A percentile compares a stretch with the other conserved stretches of the same genome.
These are phyloP conservation scores for Eupithecia insigniata DNA, from an alignment of 2,888 invertebrate genomes.

Conservation along the genomic window DNA sequence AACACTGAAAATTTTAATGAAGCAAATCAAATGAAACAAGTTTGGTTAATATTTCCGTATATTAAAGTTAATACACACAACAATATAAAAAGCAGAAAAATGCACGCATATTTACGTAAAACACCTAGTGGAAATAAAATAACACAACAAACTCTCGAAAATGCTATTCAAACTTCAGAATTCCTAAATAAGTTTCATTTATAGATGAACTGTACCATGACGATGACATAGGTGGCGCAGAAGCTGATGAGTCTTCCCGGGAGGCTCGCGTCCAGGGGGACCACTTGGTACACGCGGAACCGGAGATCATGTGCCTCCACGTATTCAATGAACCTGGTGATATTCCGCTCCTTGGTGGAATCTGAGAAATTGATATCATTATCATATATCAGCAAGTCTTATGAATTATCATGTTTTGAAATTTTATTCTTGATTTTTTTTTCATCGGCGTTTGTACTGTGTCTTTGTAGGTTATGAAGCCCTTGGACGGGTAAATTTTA, in stretches of 20 bases:
- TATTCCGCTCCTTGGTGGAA: background rate
- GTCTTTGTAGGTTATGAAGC: too few species aligned
- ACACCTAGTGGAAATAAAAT: background rate
- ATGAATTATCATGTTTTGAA: too few species aligned
- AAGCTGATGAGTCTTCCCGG: slow-evolving; percentile 22
- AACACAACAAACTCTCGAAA: too few species aligned
- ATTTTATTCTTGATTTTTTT: too few species aligned
- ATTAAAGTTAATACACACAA: background rate
- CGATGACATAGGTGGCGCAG: slow-evolving; percentile 36
- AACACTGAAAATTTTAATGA: too few species aligned
- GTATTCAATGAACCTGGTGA: slow-evolving; percentile 36
- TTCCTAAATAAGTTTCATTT: background rate
- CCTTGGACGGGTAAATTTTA: too few species aligned
- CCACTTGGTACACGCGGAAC: slow-evolving; percentile 34
- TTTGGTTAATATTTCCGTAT: too few species aligned
- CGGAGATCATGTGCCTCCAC: slow-evolving; percentile 35
- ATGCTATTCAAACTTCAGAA: background rate
- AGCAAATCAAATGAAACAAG: background rate
- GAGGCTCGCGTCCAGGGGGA: slow-evolving; percentile 40
- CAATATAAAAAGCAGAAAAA: background rate
- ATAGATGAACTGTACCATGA: slow-evolving; percentile 44
- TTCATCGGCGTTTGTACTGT: too few species aligned
- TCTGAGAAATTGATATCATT: background rate
- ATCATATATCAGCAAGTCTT: too few species aligned
- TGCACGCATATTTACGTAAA: background rate